Base-by-base conservation (phyloP, 2,797 vertebrate genomes). In the Malacoctenus gilli region DNA sequence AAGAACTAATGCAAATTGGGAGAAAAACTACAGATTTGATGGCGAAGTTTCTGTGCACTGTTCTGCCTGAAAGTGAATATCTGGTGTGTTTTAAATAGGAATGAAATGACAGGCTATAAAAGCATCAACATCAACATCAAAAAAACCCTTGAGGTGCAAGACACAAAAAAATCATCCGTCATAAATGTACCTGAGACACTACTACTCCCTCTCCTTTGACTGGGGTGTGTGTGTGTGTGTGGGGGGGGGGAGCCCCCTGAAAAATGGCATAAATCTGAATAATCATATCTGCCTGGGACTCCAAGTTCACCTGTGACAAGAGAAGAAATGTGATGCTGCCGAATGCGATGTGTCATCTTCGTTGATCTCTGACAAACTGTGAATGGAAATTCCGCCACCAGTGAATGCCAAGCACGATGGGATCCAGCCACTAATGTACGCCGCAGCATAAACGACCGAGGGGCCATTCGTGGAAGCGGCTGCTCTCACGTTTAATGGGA, bases 251-350 rank as follows among this genome's bases (percentile, higher is more conserved):
- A 46, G 13, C 12, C 35, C 46, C 39, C 25, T 48, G 21, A 76
- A 79, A 79, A 80, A 41, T 58, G 50, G 58, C 63, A 85, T 71
- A 72, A 42, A 79, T 83, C 75, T 85, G 48, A 83, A 83, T 87
- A 88, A 85, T 80, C 20, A 44, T 44, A 60, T 68, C 51, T 80
- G 51, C 55, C 54, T 43, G 60, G 66, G 62, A 79, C 56, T 50
- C 51, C 49, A 68, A 75, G 79, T 85, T 86, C 73, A 83, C 66
- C 53, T 75, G 63, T 73, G 77, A 86, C 79, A 80, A 70, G 77
- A 61, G 52, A 79, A 31, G 53, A 72, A 75, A 85, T 72, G 59
- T 42, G 66, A 79, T 66, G 72, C 72, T 18, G 69, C 62, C 72
- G 71, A 84, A 71, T 59, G 53, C 48, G 15, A 12, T 40, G 61